phyloP scores from a whole-genome alignment of 2,797 vertebrate species.

The Tenualosa ilisha region DNA sequence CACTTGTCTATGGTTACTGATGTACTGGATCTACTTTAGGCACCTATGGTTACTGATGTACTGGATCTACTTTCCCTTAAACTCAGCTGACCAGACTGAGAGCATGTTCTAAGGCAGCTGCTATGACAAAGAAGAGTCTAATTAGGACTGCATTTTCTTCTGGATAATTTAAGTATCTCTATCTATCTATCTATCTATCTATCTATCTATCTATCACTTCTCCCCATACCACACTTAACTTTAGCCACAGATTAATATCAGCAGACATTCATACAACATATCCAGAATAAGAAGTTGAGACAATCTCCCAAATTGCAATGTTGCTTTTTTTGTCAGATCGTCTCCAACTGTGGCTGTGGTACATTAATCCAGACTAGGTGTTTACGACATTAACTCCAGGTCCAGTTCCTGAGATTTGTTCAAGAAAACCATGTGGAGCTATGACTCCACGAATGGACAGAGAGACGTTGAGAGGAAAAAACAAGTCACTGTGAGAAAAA shows the following conservation, averaged over 20 bases:
- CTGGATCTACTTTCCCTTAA: background rate
- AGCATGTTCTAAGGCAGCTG: background rate
- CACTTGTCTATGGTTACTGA: too few relatives aligned
- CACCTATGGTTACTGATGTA: background rate
- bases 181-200: too few relatives aligned
- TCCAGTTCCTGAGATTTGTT: background rate
- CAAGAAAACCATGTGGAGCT: conserved; percentile 64
- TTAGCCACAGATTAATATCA: background rate
- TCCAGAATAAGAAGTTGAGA: background rate
- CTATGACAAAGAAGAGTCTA: background rate
- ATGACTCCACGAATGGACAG: conserved; percentile 54
- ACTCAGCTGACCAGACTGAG: background rate
- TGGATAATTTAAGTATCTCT: too few relatives aligned
- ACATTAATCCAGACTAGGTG: background rate
- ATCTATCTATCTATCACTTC: background rate
- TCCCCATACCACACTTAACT: background rate
- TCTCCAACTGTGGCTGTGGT: background rate
- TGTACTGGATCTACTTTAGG: background rate
- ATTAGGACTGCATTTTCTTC: background rate
- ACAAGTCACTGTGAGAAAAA: background rate
- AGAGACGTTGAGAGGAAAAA: conserved; percentile 16
- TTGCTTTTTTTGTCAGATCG: background rate
- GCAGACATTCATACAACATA: background rate
- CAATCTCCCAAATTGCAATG: background rate
- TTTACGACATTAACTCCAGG: background rate